Percentiles rank a stretch among this genome's conserved stretches.
Evolutionary conservation across 1,140 invertebrate genomes (phyloP).

Genomic region (Papilio glaucus): DNA sequence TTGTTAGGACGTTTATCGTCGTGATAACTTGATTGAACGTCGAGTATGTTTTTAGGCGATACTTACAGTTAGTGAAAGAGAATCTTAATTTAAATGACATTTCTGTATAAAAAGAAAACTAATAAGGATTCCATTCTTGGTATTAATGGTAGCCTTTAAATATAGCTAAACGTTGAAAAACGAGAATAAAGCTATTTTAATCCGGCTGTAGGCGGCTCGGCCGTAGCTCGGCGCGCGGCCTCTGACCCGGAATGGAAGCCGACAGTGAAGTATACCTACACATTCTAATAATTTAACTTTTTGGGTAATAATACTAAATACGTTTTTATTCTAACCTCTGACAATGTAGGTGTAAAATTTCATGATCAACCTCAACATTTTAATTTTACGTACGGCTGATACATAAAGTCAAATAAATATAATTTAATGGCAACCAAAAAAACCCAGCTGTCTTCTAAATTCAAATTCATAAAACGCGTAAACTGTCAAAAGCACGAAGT

Average conservation of each 20-base stretch:
- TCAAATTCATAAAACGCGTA: too few relatives aligned
- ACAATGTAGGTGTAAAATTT: too few relatives aligned
- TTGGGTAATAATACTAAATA: not conserved
- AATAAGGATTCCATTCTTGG: not conserved
- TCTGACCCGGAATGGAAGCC: conserved; percentile 4
- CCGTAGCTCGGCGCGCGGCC: conserved; percentile 1
- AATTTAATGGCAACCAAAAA: too few relatives aligned
- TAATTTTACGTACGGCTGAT: too few relatives aligned
- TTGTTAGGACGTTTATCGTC: too few relatives aligned
- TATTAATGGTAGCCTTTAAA: not conserved
- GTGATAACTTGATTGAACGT: too few relatives aligned
- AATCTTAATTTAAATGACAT: not conserved
- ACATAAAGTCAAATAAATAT: too few relatives aligned
- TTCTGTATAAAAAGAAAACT: not conserved
- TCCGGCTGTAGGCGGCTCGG: not conserved
- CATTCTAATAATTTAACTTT: not conserved
- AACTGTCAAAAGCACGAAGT: too few relatives aligned
- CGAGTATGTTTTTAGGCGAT: not conserved
- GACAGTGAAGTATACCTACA: conserved; percentile 5
- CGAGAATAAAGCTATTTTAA: conserved; percentile 7
- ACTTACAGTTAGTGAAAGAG: not conserved
- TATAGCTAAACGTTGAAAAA: conserved; percentile 14
- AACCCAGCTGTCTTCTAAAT: too few relatives aligned
- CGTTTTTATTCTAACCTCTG: too few relatives aligned
- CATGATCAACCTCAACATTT: too few relatives aligned